These are phyloP conservation scores for Rattus rattus DNA, from an alignment of 2,113 vertebrate genomes.

Conservation along the genomic window DNA sequence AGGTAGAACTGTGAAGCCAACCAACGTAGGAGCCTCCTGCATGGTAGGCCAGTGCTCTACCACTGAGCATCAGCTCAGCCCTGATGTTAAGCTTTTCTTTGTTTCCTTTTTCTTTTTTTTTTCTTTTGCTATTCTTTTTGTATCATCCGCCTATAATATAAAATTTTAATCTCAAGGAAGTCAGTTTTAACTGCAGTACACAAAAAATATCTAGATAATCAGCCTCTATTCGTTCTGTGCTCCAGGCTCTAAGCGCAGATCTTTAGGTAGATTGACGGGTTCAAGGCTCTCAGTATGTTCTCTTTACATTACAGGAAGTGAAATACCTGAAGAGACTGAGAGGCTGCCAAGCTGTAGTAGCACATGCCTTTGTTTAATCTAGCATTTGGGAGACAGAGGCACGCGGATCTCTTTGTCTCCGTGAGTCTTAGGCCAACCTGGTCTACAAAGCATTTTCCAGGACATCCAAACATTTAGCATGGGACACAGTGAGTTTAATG, in stretches of 20 bases:
- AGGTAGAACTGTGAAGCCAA: background rate
- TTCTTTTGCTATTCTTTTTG: background rate
- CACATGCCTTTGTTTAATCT: background rate
- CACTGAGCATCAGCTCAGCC: background rate
- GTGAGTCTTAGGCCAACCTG: background rate
- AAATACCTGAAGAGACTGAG: background rate
- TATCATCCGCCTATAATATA: background rate
- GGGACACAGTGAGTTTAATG: too few species aligned
- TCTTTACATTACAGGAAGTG: conserved; percentile 5
- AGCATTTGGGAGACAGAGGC: background rate
- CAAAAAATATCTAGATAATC: background rate
- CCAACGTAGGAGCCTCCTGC: background rate
- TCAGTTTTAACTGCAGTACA: background rate
- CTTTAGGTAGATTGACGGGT: background rate
- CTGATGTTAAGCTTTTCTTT: background rate
- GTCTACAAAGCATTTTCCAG: background rate
- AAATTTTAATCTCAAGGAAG: background rate
- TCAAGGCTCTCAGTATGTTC: background rate
- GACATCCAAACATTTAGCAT: background rate
- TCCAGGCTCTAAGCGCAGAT: background rate
- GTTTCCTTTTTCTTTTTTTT: background rate
- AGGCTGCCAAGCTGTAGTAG: background rate
- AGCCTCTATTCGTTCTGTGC: background rate
- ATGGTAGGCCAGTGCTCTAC: background rate
- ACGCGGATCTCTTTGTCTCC: background rate